Percentiles rank a stretch among this genome's conserved stretches.
These are phyloP conservation scores for Entelurus aequoreus DNA, from an alignment of 2,113 vertebrate genomes.

Conservation along the genomic window DNA sequence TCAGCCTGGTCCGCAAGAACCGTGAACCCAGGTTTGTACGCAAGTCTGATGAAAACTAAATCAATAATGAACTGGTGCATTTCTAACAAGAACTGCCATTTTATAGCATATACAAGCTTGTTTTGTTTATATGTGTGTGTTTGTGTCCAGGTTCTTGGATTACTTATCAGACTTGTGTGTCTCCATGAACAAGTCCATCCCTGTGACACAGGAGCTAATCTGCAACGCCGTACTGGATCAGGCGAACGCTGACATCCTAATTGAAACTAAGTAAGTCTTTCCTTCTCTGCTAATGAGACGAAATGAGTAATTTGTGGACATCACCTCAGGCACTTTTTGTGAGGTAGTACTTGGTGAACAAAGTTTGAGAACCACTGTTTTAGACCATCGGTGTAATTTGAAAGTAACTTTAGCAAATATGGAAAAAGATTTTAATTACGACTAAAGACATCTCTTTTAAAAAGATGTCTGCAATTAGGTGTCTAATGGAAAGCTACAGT, in stretches of 20 bases:
- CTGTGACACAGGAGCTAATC: slow-evolving; percentile 96
- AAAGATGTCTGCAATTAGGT: no score
- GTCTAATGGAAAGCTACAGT: no score
- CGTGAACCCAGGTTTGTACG: slow-evolving; percentile 88
- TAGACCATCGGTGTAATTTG: no score
- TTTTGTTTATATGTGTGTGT: not conserved
- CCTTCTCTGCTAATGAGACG: not conserved
- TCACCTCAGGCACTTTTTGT: not conserved
- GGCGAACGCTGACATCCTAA: slow-evolving; percentile 91
- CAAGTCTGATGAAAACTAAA: not conserved
- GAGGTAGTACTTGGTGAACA: no score
- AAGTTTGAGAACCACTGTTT: no score
- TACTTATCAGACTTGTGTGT: slow-evolving; percentile 97
- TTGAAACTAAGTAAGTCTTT: slow-evolving; percentile 90
- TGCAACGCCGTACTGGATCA: slow-evolving; percentile 95
- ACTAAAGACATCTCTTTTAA: no score
- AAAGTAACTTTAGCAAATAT: no score
- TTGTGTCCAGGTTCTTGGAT: slow-evolving; percentile 84
- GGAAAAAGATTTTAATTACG: no score
- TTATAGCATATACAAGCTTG: not conserved
- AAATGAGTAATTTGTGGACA: not conserved
- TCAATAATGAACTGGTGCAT: no score
- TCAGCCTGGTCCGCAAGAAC: slow-evolving; percentile 97
- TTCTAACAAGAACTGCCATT: not conserved
- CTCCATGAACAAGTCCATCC: slow-evolving; percentile 98